A percentile compares a stretch with the other conserved stretches of the same genome.
Evolutionary conservation across 2,888 invertebrate species (phyloP).

Genomic region (Lacanobia wlatinum): DNA sequence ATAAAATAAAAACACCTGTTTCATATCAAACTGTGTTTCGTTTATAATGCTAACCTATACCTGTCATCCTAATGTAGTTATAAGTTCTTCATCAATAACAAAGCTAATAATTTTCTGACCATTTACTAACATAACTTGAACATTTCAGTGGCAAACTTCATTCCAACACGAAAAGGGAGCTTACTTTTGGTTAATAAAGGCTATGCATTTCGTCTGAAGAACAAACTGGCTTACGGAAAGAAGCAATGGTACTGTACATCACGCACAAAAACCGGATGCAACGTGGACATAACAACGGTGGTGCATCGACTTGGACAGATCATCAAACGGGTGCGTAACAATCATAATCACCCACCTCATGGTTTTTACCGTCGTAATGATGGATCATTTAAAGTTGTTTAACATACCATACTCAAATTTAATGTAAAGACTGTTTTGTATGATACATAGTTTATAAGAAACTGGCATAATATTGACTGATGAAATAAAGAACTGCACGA

Average conservation of each 20-base stretch:
- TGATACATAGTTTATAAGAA: slow-evolving; percentile 6
- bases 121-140: slow-evolving; percentile 47
- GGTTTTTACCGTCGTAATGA: slow-evolving; percentile 83
- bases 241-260: slow-evolving; percentile 88
- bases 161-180: slow-evolving; percentile 85
- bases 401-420: slow-evolving; percentile 37
- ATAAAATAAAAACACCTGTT: slow-evolving; percentile 16
- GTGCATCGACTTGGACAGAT: slow-evolving; percentile 76
- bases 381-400: slow-evolving; percentile 85
- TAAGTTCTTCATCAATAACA: slow-evolving; percentile 1
- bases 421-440: slow-evolving; percentile 11
- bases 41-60: slow-evolving; percentile 11
- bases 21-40: slow-evolving; percentile 16
- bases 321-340: slow-evolving; percentile 81
- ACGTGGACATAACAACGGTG: slow-evolving; percentile 84
- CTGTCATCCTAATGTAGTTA: neutral
- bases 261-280: slow-evolving; percentile 83
- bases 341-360: slow-evolving; percentile 83
- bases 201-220: slow-evolving; percentile 84
- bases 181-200: slow-evolving; percentile 83
- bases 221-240: slow-evolving; percentile 86
- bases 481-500: slow-evolving; percentile 3
- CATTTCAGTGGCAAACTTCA: slow-evolving; percentile 85
- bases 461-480: slow-evolving; percentile 22
- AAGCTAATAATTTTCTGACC: neutral